These are phyloP conservation scores for Ochropleura plecta DNA, from an alignment of 2,888 invertebrate genomes.

Conservation along the genomic window DNA sequence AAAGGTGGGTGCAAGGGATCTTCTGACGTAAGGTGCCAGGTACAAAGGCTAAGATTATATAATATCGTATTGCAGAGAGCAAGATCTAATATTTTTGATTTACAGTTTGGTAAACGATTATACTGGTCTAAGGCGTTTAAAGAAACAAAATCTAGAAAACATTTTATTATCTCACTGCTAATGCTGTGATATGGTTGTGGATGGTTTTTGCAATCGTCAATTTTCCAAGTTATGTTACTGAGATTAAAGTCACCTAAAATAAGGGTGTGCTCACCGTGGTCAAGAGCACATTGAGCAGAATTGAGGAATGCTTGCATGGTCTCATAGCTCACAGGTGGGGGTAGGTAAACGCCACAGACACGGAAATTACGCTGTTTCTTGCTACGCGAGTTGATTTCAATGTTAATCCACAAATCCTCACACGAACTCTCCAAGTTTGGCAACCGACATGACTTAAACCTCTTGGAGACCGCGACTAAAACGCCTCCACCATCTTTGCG, in stretches of 20 bases:
- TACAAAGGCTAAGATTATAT: not conserved
- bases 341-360: too few species aligned
- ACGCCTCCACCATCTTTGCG: not conserved
- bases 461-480: not conserved
- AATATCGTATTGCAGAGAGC: not conserved
- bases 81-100: too few species aligned
- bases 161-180: too few species aligned
- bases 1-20: constrained; percentile 3
- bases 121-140: too few species aligned
- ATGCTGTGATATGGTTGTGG: not conserved
- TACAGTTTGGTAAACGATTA: too few species aligned
- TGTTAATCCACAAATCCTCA: constrained; percentile 4
- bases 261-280: constrained; percentile 4
- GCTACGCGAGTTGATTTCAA: constrained; percentile 1
- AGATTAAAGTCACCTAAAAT: constrained; percentile 44
- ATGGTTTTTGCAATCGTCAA: not conserved
- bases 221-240: constrained; percentile 19
- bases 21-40: not conserved
- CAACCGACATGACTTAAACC: not conserved
- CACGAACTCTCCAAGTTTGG: constrained; percentile 1
- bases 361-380: not conserved
- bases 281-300: constrained; percentile 13
- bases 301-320: too few species aligned
- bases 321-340: too few species aligned
- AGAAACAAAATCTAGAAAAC: too few species aligned